Percentiles rank a stretch among this genome's conserved stretches.
Evolutionary conservation across 1,140 invertebrate genomes (phyloP).

Genomic region (Drosophila subobscura): DNA sequence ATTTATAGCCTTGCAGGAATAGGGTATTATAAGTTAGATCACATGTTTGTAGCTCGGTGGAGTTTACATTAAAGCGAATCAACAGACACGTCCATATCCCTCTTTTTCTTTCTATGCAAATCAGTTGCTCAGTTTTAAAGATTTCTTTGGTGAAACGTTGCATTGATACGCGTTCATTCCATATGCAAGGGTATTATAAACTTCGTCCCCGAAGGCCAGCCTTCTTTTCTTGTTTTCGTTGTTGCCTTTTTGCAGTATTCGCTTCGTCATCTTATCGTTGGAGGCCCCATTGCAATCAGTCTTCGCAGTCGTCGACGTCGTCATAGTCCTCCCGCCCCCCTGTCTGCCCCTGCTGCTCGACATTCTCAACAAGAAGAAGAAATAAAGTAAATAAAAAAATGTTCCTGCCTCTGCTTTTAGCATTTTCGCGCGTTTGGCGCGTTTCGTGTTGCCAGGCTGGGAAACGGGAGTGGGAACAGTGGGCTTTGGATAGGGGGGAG

Average conservation of each 20-base stretch:
- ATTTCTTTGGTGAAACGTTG: too few species aligned
- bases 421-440: conserved; percentile 62
- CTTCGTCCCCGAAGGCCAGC: conserved; percentile 9
- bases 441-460: conserved; percentile 61
- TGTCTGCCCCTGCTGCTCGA: too few species aligned
- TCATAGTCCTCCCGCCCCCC: too few species aligned
- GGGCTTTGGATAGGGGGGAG: conserved; percentile 5
- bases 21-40: too few species aligned
- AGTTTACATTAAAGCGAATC: too few species aligned
- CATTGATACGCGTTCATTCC: too few species aligned
- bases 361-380: conserved; percentile 1
- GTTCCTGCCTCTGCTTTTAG: conserved; percentile 31
- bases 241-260: conserved; percentile 39
- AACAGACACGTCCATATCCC: too few species aligned
- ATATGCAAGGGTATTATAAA: too few species aligned
- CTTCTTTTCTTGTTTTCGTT: conserved; percentile 18
- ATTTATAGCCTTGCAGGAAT: too few species aligned
- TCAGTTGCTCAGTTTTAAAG: too few species aligned
- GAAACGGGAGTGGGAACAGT: conserved; percentile 1
- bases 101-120: too few species aligned
- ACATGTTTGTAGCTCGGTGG: too few species aligned
- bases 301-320: conserved; percentile 3
- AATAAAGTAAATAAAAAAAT: conserved; percentile 19
- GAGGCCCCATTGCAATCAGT: conserved; percentile 59
- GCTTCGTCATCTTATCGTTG: conserved; percentile 69